Evolutionary conservation across 2,888 invertebrate species (phyloP), one percentile per base, ranked within the genome.

Genomic region (Dione vanillae): DNA sequence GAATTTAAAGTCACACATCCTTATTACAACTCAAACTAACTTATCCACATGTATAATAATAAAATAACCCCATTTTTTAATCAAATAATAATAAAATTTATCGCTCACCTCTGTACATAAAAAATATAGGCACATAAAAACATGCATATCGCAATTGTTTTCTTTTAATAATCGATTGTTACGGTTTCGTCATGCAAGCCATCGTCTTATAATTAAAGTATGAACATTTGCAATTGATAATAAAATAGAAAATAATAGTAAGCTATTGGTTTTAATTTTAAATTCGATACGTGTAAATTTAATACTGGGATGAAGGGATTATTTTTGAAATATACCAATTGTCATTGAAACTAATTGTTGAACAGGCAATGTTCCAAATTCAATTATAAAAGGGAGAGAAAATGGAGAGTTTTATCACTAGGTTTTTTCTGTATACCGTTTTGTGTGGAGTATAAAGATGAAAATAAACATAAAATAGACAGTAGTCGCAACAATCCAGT

Each of bases 141-240:
- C 54, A 37, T 54, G 54, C 68, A 69, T 69, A 45, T 64, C 68
- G 68, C 51, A 69, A 69, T 35, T 64, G 49, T 40, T 64, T 49
- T 64, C 5, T 40, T 37, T 64, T 20, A 64, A 47, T 49, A 64
- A 64, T 64, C 37, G 51, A 64, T 64, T 64, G 12, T 49, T 19
- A 40, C 14, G 51, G 37, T 49, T 19, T 61, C 27, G 40, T 51
- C 64, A 51, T 19, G 49, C 51, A 16, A 1, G 19, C 49, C 16
- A 37, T 16, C 49, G 64, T 37, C 51, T 64, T 35, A 0, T 64
- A 64, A 64, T 64, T 40, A 51, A 64, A 64, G 40, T 64, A n/a
- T n/a, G n/a, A n/a, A 20, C 20, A 16, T 10, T 20, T 45, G n/a
- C 11, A 11, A 61, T 45, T 61, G 45, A 19, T 11, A 43, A 16